A percentile compares a stretch with the other conserved stretches of the same genome.
phyloP scores from a whole-genome alignment of 2,113 vertebrate genomes.

The Heptranchias perlo region DNA sequence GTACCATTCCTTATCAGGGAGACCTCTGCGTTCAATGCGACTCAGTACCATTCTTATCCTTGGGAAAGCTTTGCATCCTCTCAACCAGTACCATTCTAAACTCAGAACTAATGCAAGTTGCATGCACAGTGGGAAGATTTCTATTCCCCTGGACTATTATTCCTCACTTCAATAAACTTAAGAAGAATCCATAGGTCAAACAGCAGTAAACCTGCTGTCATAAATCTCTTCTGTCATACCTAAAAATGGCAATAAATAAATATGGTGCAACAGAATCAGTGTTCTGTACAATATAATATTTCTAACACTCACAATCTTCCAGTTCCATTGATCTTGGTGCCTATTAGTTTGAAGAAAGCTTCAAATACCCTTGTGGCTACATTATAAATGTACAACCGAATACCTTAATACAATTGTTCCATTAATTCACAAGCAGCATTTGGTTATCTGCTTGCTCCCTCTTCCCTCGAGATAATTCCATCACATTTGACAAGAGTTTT shows the following conservation, averaged over 20 bases:
- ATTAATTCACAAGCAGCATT: not conserved
- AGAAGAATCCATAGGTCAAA: not conserved
- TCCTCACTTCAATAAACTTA: not conserved
- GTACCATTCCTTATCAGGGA: not conserved
- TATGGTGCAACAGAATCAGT: not conserved
- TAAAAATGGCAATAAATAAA: not conserved
- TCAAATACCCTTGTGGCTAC: not conserved
- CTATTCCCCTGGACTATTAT: not conserved
- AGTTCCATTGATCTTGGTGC: not conserved
- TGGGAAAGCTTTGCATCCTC: not conserved
- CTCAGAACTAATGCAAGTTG: not conserved
- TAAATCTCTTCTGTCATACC: not conserved
- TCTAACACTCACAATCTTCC: not conserved
- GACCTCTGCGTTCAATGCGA: not conserved
- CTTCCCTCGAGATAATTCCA: not conserved
- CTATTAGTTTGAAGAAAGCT: not conserved
- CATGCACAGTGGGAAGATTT: not conserved
- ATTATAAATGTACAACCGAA: not conserved
- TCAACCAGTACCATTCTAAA: not conserved
- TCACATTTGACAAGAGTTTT: constrained; percentile 8
- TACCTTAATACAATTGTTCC: not conserved
- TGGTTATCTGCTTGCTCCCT: not conserved
- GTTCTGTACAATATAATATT: not conserved
- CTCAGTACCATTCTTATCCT: not conserved
- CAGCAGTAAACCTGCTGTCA: not conserved